Percentiles rank a stretch among this genome's conserved stretches.
Evolutionary conservation across 1,140 invertebrate genomes (phyloP).

Genomic region (Leptonema lineaticorne): DNA sequence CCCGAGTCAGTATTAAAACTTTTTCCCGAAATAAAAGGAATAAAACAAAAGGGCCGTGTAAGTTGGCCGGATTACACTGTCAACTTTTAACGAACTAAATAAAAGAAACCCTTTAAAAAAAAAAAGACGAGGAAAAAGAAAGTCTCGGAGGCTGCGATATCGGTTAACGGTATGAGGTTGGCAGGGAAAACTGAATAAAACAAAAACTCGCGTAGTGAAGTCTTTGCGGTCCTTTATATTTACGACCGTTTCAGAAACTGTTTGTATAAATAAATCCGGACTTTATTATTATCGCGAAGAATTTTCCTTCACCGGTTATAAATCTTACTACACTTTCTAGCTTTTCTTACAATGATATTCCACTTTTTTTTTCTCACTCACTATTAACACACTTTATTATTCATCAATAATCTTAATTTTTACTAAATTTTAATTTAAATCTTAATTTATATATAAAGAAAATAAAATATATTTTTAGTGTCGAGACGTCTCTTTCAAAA

Average conservation of each 20-base stretch:
- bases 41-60: constrained; percentile 26
- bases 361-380: too few relatives aligned
- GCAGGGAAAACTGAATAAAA: constrained; percentile 35
- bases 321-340: background rate
- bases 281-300: background rate
- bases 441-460: too few relatives aligned
- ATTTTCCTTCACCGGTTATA: background rate
- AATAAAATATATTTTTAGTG: too few relatives aligned
- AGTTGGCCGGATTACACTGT: constrained; percentile 32
- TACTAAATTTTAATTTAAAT: too few relatives aligned
- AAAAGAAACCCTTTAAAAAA: constrained; percentile 30
- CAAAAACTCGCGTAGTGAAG: constrained; percentile 19
- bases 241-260: background rate
- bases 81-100: constrained; percentile 30
- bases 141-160: too few relatives aligned
- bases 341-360: background rate
- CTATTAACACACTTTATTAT: too few relatives aligned
- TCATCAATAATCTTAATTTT: too few relatives aligned
- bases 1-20: constrained; percentile 22
- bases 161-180: too few relatives aligned
- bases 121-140: too few relatives aligned
- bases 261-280: constrained; percentile 16
- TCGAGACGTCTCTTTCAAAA: too few relatives aligned
- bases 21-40: constrained; percentile 31
- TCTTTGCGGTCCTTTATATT: too few relatives aligned